A percentile compares a stretch with the other conserved stretches of the same genome.
phyloP scores from a whole-genome alignment of 2,113 vertebrate species.

The Etheostoma spectabile region DNA sequence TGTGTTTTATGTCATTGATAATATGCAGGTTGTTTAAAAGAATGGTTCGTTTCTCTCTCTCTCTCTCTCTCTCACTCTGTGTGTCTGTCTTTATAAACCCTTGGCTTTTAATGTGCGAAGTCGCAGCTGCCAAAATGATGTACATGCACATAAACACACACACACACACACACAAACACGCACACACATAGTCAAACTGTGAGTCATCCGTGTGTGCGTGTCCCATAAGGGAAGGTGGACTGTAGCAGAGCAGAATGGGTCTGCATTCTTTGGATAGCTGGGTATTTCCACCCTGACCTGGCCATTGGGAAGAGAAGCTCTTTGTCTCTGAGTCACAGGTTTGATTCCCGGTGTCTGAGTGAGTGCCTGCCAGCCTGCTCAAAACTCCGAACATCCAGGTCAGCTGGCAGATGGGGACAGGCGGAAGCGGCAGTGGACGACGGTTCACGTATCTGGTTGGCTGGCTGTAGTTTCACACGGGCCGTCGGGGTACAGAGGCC shows the following conservation, averaged over 20 bases:
- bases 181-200: conserved; percentile 22
- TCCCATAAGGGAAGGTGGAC: conserved; percentile 46
- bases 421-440: neutral
- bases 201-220: conserved; percentile 39
- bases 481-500: conserved; percentile 21
- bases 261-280: conserved; percentile 67
- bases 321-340: conserved; percentile 28
- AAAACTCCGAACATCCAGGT: conserved; percentile 31
- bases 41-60: conserved; percentile 9
- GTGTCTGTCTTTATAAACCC: conserved; percentile 41
- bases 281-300: conserved; percentile 63
- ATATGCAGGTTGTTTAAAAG: conserved; percentile 17
- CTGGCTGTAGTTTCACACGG: conserved; percentile 16
- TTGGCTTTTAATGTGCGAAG: conserved; percentile 52
- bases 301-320: conserved; percentile 14
- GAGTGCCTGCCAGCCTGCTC: conserved; percentile 25
- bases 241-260: conserved; percentile 30
- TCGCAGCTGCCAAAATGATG: conserved; percentile 61
- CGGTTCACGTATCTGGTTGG: conserved; percentile 8
- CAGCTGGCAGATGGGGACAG: conserved; percentile 36
- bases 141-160: conserved; percentile 14
- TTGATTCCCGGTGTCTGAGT: conserved; percentile 44
- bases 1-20: conserved; percentile 3
- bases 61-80: too few relatives aligned
- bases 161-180: neutral